phyloP scores from a whole-genome alignment of 2,888 invertebrate genomes.

The Beris chalybata region DNA sequence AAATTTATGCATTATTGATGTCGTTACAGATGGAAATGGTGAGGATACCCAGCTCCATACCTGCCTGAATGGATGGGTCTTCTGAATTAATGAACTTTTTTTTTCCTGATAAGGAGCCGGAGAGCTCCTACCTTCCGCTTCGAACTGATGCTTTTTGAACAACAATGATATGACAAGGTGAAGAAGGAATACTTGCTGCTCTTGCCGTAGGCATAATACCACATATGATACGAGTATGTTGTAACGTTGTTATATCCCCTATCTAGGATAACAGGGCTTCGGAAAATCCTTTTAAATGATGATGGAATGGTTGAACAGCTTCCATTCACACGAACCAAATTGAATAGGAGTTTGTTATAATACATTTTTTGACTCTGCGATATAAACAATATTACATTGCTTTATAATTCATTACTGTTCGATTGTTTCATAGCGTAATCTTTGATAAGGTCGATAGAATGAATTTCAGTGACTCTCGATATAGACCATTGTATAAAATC shows the following conservation, averaged over 20 bases:
- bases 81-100: constrained; percentile 26
- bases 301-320: constrained; percentile 23
- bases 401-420: constrained; percentile 23
- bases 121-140: background rate
- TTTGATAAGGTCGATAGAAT: too few relatives aligned
- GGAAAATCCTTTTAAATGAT: background rate
- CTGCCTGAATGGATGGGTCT: background rate
- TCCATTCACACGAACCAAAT: constrained; percentile 18
- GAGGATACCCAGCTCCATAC: background rate
- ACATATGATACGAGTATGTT: background rate
- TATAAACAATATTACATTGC: constrained; percentile 20
- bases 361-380: background rate
- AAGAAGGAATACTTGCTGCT: background rate
- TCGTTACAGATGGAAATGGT: constrained; percentile 7
- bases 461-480: too few relatives aligned
- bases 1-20: constrained; percentile 38
- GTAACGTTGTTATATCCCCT: background rate
- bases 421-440: constrained; percentile 5
- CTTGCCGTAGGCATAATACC: background rate
- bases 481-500: too few relatives aligned
- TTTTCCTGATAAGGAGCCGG: background rate
- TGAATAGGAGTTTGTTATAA: constrained; percentile 2
- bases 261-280: too few relatives aligned
- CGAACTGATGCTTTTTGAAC: background rate
- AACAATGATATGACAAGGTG: background rate